A percentile compares a stretch with the other conserved stretches of the same genome.
phyloP scores from a whole-genome alignment of 2,797 vertebrate genomes.

The Yasuhikotakia modesta region DNA sequence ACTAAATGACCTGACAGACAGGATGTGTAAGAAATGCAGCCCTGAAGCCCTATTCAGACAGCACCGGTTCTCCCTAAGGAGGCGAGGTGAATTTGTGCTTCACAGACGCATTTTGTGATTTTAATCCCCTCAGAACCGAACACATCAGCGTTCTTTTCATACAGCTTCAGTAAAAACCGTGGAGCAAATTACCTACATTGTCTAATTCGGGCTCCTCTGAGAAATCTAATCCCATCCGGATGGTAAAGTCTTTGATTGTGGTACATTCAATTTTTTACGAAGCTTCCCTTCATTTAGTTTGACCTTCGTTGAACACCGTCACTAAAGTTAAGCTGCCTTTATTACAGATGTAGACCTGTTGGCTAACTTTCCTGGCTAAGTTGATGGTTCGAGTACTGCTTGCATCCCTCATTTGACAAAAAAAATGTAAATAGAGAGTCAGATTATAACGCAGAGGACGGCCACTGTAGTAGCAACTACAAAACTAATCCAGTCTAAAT shows the following conservation, averaged over 20 bases:
- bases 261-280: neutral
- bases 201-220: neutral
- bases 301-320: neutral
- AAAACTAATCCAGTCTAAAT: neutral
- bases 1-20: constrained; percentile 8
- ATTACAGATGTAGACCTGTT: neutral
- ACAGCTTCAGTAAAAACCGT: neutral
- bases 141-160: neutral
- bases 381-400: neutral
- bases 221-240: neutral
- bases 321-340: neutral
- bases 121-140: neutral
- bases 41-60: neutral
- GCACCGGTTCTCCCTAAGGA: neutral
- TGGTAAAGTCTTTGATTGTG: neutral
- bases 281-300: neutral
- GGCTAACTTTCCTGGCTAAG: neutral
- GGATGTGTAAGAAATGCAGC: constrained; percentile 43
- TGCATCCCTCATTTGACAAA: neutral
- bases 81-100: neutral
- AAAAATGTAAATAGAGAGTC: neutral
- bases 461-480: neutral
- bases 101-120: neutral
- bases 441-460: neutral
- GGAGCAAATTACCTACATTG: neutral